phyloP scores from a whole-genome alignment of 2,113 vertebrate genomes.

The Eleginops maclovinus region DNA sequence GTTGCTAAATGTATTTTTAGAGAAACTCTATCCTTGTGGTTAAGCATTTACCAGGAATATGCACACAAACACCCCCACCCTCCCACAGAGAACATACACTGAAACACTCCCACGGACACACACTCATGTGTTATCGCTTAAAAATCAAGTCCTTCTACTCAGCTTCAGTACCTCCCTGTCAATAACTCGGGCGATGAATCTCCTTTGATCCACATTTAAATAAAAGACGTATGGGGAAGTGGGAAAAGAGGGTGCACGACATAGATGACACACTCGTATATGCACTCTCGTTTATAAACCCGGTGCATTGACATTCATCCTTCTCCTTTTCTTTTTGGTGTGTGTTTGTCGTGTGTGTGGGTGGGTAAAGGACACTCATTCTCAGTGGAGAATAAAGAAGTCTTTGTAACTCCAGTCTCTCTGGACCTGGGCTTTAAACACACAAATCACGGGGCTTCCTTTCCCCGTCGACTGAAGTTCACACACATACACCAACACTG shows the following conservation, averaged over 20 bases:
- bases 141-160: constrained; percentile 8
- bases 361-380: constrained; percentile 60
- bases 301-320: constrained; percentile 53
- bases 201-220: constrained; percentile 14
- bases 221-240: constrained; percentile 17
- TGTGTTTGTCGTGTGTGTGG: constrained; percentile 47
- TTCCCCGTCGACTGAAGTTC: constrained; percentile 2
- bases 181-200: constrained; percentile 47
- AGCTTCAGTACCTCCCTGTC: constrained; percentile 8
- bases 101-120: neutral
- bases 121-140: constrained; percentile 27
- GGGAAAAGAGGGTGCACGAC: constrained; percentile 12
- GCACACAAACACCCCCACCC: constrained; percentile 1
- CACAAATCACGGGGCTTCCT: constrained; percentile 45
- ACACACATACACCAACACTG: neutral
- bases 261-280: constrained; percentile 29
- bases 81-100: neutral
- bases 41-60: constrained; percentile 25
- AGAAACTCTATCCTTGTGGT: constrained; percentile 42
- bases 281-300: constrained; percentile 34
- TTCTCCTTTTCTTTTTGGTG: constrained; percentile 32
- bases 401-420: constrained; percentile 62
- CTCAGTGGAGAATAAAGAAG: constrained; percentile 69
- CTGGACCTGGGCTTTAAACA: constrained; percentile 51
- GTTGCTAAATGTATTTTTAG: constrained; percentile 47